Percentiles rank a stretch among this genome's conserved stretches.
Evolutionary conservation across 2,888 invertebrate species (phyloP).

Genomic region (Drosophila limbata): DNA sequence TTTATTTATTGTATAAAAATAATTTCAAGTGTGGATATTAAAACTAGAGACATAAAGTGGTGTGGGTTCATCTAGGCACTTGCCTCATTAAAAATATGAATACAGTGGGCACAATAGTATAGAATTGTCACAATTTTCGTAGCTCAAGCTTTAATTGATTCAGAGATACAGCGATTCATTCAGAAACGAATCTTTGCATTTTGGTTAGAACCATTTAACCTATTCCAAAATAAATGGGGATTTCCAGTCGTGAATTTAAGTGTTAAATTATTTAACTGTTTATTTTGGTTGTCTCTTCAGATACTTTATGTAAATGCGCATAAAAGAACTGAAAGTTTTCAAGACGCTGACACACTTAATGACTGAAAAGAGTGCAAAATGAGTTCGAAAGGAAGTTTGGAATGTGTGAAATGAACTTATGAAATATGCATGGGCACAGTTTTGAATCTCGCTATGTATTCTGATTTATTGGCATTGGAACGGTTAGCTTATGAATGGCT

Average conservation of each 20-base stretch:
- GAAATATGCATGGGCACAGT: conserved; percentile 41
- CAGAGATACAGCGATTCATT: too few species aligned
- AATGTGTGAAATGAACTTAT: conserved; percentile 44
- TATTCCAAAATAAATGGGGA: background rate
- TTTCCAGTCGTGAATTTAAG: background rate
- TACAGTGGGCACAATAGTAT: too few species aligned
- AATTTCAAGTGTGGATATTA: background rate
- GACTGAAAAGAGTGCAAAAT: conserved; percentile 33
- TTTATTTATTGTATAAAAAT: background rate
- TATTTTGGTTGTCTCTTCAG: conserved; percentile 1
- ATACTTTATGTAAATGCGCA: conserved; percentile 38
- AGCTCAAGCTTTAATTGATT: too few species aligned
- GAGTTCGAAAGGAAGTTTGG: conserved; percentile 16
- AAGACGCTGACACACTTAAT: conserved; percentile 57
- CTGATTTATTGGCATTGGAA: conserved; percentile 23
- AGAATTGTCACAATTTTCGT: too few species aligned
- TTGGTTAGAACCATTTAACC: too few species aligned
- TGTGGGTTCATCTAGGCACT: background rate
- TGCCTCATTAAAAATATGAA: too few species aligned
- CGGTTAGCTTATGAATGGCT: conserved; percentile 26
- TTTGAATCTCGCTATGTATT: conserved; percentile 24
- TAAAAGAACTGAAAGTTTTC: conserved; percentile 64
- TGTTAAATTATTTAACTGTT: conserved; percentile 20
- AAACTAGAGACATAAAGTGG: background rate
- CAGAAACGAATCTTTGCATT: too few species aligned